A percentile compares a stretch with the other conserved stretches of the same genome.
These are phyloP conservation scores for Lasioglossum baleicum DNA, from an alignment of 1,140 invertebrate genomes.

Conservation along the genomic window DNA sequence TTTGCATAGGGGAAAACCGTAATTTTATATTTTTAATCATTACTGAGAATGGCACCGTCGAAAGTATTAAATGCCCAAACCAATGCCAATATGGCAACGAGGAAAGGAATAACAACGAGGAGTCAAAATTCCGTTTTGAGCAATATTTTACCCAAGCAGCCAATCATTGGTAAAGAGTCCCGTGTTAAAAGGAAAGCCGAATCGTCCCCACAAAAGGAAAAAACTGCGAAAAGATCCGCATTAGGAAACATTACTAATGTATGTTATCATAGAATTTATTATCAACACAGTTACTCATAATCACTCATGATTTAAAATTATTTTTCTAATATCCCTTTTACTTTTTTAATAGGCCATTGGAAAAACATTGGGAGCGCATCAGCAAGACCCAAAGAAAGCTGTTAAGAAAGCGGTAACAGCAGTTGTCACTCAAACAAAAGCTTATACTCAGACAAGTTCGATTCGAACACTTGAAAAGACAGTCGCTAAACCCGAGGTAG, in stretches of 20 bases:
- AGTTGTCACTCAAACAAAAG: constrained; percentile 46
- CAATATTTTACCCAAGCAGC: constrained; percentile 55
- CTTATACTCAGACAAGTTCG: constrained; percentile 43
- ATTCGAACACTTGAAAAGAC: constrained; percentile 51
- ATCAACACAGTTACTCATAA: too few relatives aligned
- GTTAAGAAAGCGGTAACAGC: constrained; percentile 55
- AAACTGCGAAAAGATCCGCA: constrained; percentile 83
- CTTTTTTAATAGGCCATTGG: constrained; percentile 68
- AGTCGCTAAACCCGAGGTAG: constrained; percentile 51
- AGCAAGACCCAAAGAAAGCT: constrained; percentile 67
- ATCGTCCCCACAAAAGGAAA: constrained; percentile 77
- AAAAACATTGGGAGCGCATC: constrained; percentile 68
- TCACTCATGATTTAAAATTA: neutral
- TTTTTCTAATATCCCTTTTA: neutral
- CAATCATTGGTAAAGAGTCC: constrained; percentile 68
- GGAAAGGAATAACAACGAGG: constrained; percentile 77
- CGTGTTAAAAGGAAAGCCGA: constrained; percentile 80
- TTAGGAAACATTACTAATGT: constrained; percentile 90
- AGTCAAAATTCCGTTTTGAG: constrained; percentile 70
- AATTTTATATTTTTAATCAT: constrained; percentile 20
- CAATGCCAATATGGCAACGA: constrained; percentile 62
- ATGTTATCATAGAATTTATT: constrained; percentile 46
- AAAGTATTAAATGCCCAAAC: constrained; percentile 76
- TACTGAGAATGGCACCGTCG: constrained; percentile 81
- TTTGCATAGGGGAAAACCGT: neutral